Evolutionary conservation across 2,888 invertebrate species (phyloP).

Genomic region (Drosophila melanosoma): DNA sequence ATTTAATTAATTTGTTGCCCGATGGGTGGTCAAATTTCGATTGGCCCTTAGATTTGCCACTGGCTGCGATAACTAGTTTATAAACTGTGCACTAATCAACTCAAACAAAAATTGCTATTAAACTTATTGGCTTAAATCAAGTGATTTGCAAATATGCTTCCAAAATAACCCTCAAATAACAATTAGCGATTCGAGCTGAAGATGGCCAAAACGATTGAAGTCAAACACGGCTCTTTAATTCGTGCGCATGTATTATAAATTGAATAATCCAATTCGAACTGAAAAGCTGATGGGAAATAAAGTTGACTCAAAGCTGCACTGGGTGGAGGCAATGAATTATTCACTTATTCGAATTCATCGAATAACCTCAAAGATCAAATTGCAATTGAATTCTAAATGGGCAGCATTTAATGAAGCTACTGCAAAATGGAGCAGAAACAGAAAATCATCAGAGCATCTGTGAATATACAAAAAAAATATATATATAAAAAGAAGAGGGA

Average conservation of each 20-base stretch:
- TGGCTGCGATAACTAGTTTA: slow-evolving; percentile 61
- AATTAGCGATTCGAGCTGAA: slow-evolving; percentile 34
- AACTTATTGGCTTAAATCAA: slow-evolving; percentile 53
- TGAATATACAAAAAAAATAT: not conserved
- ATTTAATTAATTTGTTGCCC: slow-evolving; percentile 73
- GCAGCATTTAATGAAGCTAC: slow-evolving; percentile 71
- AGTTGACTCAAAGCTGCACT: slow-evolving; percentile 33
- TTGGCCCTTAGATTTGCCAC: not conserved
- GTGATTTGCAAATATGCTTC: slow-evolving; percentile 65
- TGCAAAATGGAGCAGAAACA: slow-evolving; percentile 65
- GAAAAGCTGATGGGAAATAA: slow-evolving; percentile 38
- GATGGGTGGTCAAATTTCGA: slow-evolving; percentile 19
- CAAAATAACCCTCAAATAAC: slow-evolving; percentile 23
- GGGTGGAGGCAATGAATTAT: slow-evolving; percentile 66
- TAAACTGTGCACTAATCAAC: slow-evolving; percentile 66
- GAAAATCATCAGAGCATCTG: slow-evolving; percentile 11
- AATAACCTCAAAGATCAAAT: slow-evolving; percentile 65
- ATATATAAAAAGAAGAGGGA: not conserved
- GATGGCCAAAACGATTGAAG: slow-evolving; percentile 1
- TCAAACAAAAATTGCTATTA: slow-evolving; percentile 41
- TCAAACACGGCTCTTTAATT: slow-evolving; percentile 8
- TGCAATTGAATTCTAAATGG: slow-evolving; percentile 81
- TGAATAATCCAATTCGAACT: slow-evolving; percentile 63
- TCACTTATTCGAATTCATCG: slow-evolving; percentile 72
- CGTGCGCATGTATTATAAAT: slow-evolving; percentile 46